These are phyloP conservation scores for Oncorhynchus tshawytscha DNA, from an alignment of 2,113 vertebrate genomes.

Conservation along the genomic window DNA sequence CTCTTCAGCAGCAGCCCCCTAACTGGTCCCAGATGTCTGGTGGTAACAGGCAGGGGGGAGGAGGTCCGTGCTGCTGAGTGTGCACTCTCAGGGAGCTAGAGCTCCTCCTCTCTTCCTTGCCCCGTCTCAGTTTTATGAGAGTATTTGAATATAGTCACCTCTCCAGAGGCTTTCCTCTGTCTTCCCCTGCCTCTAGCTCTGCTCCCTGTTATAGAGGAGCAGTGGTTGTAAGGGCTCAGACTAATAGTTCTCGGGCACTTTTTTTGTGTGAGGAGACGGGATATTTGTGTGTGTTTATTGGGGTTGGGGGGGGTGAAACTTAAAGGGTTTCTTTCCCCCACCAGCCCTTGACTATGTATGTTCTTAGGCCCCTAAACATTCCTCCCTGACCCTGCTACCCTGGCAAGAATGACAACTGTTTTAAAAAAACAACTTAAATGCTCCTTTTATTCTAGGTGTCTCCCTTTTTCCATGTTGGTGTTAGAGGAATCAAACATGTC, in stretches of 20 bases:
- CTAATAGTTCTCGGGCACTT: too few relatives aligned
- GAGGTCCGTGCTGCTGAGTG: slow-evolving; percentile 13
- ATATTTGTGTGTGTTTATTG: too few relatives aligned
- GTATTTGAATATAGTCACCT: too few relatives aligned
- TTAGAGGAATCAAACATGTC: slow-evolving; percentile 29
- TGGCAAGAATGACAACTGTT: slow-evolving; percentile 61
- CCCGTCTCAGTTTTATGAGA: neutral
- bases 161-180: too few relatives aligned
- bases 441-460: slow-evolving; percentile 29
- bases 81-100: slow-evolving; percentile 1
- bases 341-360: slow-evolving; percentile 43
- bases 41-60: slow-evolving; percentile 30
- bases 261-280: too few relatives aligned
- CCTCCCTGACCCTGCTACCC: neutral
- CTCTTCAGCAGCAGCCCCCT: slow-evolving; percentile 23
- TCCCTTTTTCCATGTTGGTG: slow-evolving; percentile 56
- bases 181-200: too few relatives aligned
- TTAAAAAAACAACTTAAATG: neutral
- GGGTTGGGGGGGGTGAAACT: neutral
- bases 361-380: slow-evolving; percentile 54
- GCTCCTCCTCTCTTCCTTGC: too few relatives aligned
- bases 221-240: too few relatives aligned
- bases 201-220: too few relatives aligned
- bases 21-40: slow-evolving; percentile 77
- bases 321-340: slow-evolving; percentile 16